phyloP scores from a whole-genome alignment of 2,113 vertebrate genomes.

The Mobula hypostoma region DNA sequence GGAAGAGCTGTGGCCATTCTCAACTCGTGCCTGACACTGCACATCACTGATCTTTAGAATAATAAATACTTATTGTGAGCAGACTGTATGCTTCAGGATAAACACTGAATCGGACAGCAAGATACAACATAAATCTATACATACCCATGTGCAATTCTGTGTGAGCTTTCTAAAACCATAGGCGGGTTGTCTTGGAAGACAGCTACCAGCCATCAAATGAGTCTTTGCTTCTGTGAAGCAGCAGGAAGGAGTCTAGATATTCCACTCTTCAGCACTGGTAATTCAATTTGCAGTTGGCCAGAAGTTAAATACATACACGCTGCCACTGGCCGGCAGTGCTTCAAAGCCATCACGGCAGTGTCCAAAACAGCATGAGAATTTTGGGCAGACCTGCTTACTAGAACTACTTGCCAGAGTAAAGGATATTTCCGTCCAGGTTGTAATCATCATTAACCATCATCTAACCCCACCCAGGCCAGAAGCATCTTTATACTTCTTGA shows the following conservation, averaged over 20 bases:
- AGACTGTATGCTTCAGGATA: background rate
- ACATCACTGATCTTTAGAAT: background rate
- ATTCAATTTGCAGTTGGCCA: background rate
- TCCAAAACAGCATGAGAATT: background rate
- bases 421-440: background rate
- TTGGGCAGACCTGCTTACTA: background rate
- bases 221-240: background rate
- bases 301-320: background rate
- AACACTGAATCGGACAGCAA: background rate
- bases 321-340: background rate
- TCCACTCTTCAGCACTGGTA: background rate
- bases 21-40: background rate
- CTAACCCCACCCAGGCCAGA: background rate
- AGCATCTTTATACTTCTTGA: background rate
- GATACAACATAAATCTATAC: background rate
- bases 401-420: background rate
- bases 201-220: background rate
- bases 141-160: background rate
- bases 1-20: background rate
- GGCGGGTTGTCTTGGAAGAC: background rate
- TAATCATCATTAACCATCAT: background rate
- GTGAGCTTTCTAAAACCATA: background rate
- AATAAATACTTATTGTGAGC: background rate
- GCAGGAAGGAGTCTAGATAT: background rate
- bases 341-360: background rate